phyloP scores from a whole-genome alignment of 2,797 vertebrate species.

The Huso huso region DNA sequence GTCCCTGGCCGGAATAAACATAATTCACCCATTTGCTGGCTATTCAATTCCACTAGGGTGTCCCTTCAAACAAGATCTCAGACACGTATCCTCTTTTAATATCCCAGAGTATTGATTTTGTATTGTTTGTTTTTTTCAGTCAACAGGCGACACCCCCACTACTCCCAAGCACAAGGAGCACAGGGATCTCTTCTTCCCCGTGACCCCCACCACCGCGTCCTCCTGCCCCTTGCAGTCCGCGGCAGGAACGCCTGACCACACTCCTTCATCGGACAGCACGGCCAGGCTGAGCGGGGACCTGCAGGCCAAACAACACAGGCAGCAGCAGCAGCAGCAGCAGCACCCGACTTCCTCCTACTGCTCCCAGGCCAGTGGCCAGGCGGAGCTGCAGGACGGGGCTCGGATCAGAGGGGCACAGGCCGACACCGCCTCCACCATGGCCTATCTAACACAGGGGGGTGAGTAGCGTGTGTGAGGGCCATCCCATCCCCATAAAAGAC shows the following conservation, averaged over 20 bases:
- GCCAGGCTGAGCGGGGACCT: conserved; percentile 40
- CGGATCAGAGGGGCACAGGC: conserved; percentile 42
- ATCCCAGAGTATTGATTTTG: too few species aligned
- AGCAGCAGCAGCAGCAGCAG: conserved; percentile 36
- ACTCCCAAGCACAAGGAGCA: conserved; percentile 90
- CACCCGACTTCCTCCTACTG: conserved; percentile 43
- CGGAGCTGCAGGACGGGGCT: conserved; percentile 25
- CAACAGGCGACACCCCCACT: conserved; percentile 70
- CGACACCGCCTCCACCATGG: conserved; percentile 47
- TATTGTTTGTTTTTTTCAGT: conserved; percentile 42
- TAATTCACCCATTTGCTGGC: too few species aligned
- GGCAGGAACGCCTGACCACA: conserved; percentile 38
- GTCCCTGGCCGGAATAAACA: too few species aligned
- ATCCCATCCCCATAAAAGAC: too few species aligned
- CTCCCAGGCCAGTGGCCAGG: conserved; percentile 30
- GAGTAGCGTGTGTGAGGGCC: background rate
- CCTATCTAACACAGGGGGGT: conserved; percentile 60
- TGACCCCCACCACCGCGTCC: conserved; percentile 47
- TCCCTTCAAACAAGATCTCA: too few species aligned
- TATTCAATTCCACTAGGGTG: too few species aligned
- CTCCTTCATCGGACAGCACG: conserved; percentile 39
- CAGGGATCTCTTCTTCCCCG: conserved; percentile 80
- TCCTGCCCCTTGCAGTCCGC: conserved; percentile 30
- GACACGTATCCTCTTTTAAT: too few species aligned
- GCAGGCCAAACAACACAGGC: conserved; percentile 62